Percentiles rank a stretch among this genome's conserved stretches.
phyloP scores from a whole-genome alignment of 2,113 vertebrate species.

The Muntiacus reevesi region DNA sequence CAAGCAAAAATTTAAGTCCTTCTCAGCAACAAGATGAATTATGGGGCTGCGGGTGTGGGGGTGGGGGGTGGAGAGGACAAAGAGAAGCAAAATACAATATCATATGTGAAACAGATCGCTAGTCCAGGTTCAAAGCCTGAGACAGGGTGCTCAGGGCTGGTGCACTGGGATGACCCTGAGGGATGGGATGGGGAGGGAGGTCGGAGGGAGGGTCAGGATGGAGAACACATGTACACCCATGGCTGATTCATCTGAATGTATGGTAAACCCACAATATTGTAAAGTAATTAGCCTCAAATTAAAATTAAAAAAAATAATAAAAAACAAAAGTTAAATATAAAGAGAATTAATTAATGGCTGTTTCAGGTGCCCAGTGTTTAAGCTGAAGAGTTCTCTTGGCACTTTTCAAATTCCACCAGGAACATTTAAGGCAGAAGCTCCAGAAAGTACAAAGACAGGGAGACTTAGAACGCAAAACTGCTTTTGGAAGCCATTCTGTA shows the following conservation, averaged over 20 bases:
- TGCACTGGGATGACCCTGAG: neutral
- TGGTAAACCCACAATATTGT: neutral
- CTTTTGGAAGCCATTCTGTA: neutral
- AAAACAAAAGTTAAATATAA: neutral
- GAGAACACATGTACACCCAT: neutral
- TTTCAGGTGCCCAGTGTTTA: neutral
- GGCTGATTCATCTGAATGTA: neutral
- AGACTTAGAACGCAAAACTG: neutral
- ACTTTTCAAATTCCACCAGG: neutral
- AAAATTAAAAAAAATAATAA: neutral
- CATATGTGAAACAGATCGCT: neutral
- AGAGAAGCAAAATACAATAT: neutral
- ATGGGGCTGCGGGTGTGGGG: accelerated
- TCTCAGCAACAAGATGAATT: neutral
- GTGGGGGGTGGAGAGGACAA: neutral
- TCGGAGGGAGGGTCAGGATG: neutral
- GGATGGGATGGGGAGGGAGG: neutral
- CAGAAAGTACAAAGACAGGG: neutral
- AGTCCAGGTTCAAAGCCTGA: neutral
- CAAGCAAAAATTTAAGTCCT: neutral
- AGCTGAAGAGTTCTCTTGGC: neutral
- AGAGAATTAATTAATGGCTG: neutral
- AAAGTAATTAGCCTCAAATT: neutral
- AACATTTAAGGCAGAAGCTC: neutral
- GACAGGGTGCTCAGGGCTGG: neutral